Conservation (phyloP, 2,113 vertebrate genomes). For the Ceratotherium simum region DNA sequence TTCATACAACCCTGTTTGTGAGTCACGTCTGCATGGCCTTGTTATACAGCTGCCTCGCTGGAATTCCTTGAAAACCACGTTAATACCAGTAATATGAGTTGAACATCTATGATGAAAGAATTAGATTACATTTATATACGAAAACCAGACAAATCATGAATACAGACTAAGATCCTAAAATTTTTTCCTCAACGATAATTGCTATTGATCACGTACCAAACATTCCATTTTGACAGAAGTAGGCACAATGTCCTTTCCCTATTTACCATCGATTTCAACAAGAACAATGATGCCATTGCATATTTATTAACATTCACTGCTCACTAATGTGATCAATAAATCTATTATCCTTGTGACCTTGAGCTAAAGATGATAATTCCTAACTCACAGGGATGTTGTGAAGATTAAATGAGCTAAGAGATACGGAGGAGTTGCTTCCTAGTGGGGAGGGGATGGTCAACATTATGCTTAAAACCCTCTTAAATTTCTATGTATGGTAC, state of each 20-base stretch:
- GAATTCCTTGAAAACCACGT: conserved; percentile 59
- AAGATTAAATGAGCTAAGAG: conserved; percentile 46
- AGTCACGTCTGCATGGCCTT: conserved; percentile 66
- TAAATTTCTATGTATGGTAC: not conserved
- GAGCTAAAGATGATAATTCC: not conserved
- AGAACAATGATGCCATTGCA: not conserved
- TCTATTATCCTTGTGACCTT: conserved; percentile 22
- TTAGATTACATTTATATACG: not conserved
- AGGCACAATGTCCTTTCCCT: not conserved
- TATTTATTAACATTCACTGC: not conserved
- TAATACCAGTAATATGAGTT: conserved; percentile 67
- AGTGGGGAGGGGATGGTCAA: not conserved
- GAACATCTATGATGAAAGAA: conserved; percentile 81
- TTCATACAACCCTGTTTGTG: conserved; percentile 72
- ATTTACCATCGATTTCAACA: not conserved
- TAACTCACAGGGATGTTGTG: not conserved
- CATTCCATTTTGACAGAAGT: conserved; percentile 40
- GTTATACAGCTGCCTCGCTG: not conserved
- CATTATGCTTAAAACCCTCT: not conserved
- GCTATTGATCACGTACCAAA: not conserved
- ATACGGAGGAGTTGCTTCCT: not conserved
- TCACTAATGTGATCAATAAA: conserved; percentile 31
- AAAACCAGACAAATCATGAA: conserved; percentile 34
- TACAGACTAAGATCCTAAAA: not conserved
- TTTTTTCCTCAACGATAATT: not conserved